phyloP scores from a whole-genome alignment of 2,888 invertebrate species.

The Drosophila pegasa region DNA sequence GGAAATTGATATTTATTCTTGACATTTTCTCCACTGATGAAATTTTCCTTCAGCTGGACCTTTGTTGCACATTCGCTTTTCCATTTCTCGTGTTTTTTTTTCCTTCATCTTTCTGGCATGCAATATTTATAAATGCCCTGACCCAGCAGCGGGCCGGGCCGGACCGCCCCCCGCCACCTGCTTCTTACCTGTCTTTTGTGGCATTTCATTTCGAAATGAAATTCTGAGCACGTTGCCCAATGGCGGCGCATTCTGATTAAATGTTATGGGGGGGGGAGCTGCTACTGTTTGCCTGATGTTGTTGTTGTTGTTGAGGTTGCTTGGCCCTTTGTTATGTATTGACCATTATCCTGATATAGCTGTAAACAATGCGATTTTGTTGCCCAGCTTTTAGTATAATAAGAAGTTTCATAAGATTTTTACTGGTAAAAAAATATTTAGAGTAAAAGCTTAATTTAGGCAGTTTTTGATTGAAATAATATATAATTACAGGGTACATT shows the following conservation, averaged over 20 bases:
- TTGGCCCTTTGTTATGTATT: constrained; percentile 35
- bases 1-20: constrained; percentile 9
- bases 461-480: background rate
- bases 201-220: constrained; percentile 71
- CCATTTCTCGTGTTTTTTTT: constrained; percentile 28
- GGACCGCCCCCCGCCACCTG: background rate
- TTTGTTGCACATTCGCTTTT: constrained; percentile 31
- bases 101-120: constrained; percentile 48
- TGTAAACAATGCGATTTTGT: constrained; percentile 12
- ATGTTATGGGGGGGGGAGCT: constrained; percentile 9
- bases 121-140: constrained; percentile 66
- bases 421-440: background rate
- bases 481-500: background rate
- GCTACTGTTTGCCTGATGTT: constrained; percentile 43
- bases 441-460: background rate
- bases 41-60: constrained; percentile 14
- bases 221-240: constrained; percentile 72
- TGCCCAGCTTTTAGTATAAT: constrained; percentile 7
- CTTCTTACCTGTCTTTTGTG: constrained; percentile 14
- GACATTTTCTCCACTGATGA: background rate
- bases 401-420: background rate
- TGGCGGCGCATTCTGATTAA: constrained; percentile 44
- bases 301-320: constrained; percentile 25
- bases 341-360: constrained; percentile 23
- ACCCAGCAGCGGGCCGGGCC: background rate